Evolutionary conservation across 1,140 invertebrate genomes (phyloP), one percentile per base, ranked within the genome.

Genomic region (roundworm (Caenorhabditis elegans)): DNA sequence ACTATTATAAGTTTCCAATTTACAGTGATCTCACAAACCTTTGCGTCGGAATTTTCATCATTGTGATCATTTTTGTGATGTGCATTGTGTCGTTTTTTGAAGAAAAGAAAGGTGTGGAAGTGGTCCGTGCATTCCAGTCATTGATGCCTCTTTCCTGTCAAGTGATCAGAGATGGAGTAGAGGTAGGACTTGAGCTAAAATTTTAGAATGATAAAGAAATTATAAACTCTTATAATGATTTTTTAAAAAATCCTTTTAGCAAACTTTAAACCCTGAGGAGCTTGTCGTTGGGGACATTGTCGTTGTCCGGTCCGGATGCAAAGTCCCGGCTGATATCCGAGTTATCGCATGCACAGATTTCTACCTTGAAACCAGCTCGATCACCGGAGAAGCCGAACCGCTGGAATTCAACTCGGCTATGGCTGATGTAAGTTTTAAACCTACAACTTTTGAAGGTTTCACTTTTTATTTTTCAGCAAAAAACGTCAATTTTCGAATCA

Each of bases 261-360:
- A 39, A 39, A n/a, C 55, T 15, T 17, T 82, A 13, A 80, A 83
- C 15, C 53, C 86, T 6, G 80, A 82, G 10, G 86, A 89, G 10
- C 78, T 89, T 1, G 85, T 89, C 0, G 85, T 89, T 19, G 88
- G 88, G 0, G 88, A 89, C 55, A 48, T 89, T 19, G 86, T 78
- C 0, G 78, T 86, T 53, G 84, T 89, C 43, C 83, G 86, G 22
- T 85, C 81, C 49, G 88, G 88, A 19, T 86, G 86, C 83, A 82
- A 85, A 79, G 82, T 90, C 15, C 87, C 89, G 8, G 89, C 89
- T 15, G 89, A 90, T 79, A 83, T 89, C 1, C 17, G 89, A 39
- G 84, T 90, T 3, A 85, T 90, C 47, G 89, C 28, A 36, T 84
- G 82, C 60, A 79, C 81, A 1, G 75, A 78, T 43, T 78, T 86